Percentiles rank a stretch among this genome's conserved stretches.
Evolutionary conservation across 2,888 invertebrate genomes (phyloP).

Genomic region (Steinernema hermaphroditum): DNA sequence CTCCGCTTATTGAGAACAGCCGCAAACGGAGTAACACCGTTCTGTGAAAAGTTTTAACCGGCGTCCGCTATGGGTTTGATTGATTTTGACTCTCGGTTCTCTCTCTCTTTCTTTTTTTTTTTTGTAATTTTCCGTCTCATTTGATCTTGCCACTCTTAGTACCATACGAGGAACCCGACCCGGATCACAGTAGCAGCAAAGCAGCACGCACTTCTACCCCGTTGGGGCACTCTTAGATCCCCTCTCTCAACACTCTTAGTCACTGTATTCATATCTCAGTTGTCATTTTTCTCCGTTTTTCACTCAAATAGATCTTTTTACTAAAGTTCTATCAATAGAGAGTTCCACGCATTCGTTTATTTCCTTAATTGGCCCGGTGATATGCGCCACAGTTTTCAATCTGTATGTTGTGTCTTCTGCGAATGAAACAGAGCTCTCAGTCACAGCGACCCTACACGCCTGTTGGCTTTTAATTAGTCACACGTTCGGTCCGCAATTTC

Average conservation of each 20-base stretch:
- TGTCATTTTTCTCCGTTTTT: not conserved
- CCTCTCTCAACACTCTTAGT: not conserved
- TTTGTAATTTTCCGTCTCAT: not conserved
- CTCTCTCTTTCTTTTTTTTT: not conserved
- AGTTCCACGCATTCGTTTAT: not conserved
- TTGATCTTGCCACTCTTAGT: not conserved
- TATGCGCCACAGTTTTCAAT: not conserved
- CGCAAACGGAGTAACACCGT: conserved; percentile 30
- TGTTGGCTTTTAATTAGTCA: no score
- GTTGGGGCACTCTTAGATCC: no score
- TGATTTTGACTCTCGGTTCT: not conserved
- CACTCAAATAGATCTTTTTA: not conserved
- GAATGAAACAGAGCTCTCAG: conserved; percentile 27
- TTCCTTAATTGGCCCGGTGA: conserved; percentile 7
- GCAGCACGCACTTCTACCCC: no score
- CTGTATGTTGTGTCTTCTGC: conserved; percentile 29
- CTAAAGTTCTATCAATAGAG: conserved; percentile 11
- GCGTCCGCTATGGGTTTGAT: not conserved
- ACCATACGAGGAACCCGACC: no score
- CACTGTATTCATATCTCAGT: conserved; percentile 19
- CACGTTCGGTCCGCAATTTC: no score
- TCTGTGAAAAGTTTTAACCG: not conserved
- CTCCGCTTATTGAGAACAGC: conserved; percentile 26
- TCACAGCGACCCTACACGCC: no score
- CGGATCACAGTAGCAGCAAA: no score